phyloP scores from a whole-genome alignment of 2,113 vertebrate species.

The Chionomys nivalis region DNA sequence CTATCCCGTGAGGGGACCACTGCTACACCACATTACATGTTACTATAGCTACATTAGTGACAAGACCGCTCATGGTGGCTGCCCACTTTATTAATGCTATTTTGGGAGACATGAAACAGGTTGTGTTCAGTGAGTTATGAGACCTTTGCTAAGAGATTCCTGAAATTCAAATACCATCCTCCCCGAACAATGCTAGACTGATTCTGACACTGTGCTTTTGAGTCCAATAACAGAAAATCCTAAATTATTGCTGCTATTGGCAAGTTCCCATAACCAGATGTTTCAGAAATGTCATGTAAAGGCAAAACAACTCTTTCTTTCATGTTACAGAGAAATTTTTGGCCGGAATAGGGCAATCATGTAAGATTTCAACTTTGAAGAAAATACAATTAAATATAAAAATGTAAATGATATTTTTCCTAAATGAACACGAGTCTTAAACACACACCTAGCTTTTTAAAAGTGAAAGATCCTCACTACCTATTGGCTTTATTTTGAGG shows the following conservation, averaged over 20 bases:
- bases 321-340: not conserved
- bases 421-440: constrained; percentile 11
- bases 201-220: not conserved
- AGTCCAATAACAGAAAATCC: constrained; percentile 3
- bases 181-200: not conserved
- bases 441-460: not conserved
- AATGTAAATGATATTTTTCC: not conserved
- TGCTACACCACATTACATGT: not conserved
- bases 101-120: not conserved
- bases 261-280: not conserved
- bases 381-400: not conserved
- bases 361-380: not conserved
- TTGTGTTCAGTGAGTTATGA: not conserved
- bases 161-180: not conserved
- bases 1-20: not conserved
- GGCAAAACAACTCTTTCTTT: not conserved
- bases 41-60: not conserved
- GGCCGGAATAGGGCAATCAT: not conserved
- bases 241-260: not conserved
- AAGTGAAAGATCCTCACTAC: not conserved
- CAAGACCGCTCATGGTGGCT: not conserved
- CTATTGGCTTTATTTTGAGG: not conserved
- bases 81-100: not conserved
- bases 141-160: not conserved
- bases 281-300: not conserved